Conservation (phyloP, 1,140 invertebrate genomes). For the Papilio glaucus region DNA sequence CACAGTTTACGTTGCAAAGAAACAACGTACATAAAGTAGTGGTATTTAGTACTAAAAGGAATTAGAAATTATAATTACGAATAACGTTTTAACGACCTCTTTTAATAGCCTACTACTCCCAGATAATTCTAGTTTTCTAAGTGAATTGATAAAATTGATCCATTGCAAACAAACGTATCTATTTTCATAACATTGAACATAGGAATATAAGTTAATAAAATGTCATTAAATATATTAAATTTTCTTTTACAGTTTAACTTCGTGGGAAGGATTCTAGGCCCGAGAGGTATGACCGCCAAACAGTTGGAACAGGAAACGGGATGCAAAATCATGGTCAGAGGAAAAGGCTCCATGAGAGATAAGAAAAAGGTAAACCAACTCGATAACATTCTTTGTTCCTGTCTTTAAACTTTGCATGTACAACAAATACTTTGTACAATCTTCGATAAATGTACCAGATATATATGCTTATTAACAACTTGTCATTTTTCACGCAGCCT, state of each 20-base stretch:
- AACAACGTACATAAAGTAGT: too few species aligned
- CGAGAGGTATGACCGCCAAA: slow-evolving; percentile 99
- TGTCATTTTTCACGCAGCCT: slow-evolving; percentile 25
- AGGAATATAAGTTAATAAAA: too few species aligned
- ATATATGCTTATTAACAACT: neutral
- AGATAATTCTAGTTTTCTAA: too few species aligned
- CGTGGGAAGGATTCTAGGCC: slow-evolving; percentile 99
- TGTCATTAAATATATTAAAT: neutral
- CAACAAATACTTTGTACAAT: slow-evolving; percentile 20
- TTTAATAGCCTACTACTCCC: too few species aligned
- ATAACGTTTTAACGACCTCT: too few species aligned
- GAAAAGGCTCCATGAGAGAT: slow-evolving; percentile 99
- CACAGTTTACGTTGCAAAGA: too few species aligned
- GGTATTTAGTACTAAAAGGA: too few species aligned
- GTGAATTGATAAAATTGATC: too few species aligned
- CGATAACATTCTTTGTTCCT: slow-evolving; percentile 33
- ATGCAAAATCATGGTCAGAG: slow-evolving; percentile 99
- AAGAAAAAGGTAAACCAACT: slow-evolving; percentile 96
- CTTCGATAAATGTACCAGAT: slow-evolving; percentile 11
- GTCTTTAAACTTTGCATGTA: slow-evolving; percentile 23
- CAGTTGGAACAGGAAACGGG: slow-evolving; percentile 99
- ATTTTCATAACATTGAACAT: too few species aligned
- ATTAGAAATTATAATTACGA: too few species aligned
- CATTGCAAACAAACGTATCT: too few species aligned
- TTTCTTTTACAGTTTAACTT: slow-evolving; percentile 97